Percentiles rank a stretch among this genome's conserved stretches.
Conservation (phyloP, 1,140 invertebrate species). For the Gonatopus flavifemur region DNA sequence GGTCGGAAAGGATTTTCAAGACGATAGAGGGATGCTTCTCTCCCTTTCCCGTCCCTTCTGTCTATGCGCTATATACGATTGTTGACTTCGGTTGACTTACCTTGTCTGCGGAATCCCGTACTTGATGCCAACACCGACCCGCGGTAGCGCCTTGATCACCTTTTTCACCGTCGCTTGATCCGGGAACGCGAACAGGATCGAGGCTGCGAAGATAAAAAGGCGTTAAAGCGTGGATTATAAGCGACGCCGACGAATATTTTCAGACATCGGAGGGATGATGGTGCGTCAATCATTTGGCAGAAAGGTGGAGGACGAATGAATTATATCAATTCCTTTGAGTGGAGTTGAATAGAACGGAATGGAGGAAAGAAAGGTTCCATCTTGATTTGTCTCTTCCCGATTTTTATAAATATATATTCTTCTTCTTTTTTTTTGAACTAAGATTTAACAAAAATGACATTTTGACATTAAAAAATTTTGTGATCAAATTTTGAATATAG, state of each 20-base stretch:
- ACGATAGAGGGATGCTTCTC: not conserved
- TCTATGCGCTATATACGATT: no score
- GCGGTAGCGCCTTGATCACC: slow-evolving; percentile 95
- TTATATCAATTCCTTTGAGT: slow-evolving; percentile 9
- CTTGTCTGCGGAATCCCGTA: slow-evolving; percentile 98
- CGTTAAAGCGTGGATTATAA: slow-evolving; percentile 35
- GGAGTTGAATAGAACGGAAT: not conserved
- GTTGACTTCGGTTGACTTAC: slow-evolving; percentile 65
- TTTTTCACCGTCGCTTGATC: slow-evolving; percentile 97
- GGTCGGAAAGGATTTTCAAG: not conserved
- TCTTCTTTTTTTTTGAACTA: no score
- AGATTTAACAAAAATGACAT: no score
- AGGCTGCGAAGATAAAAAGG: slow-evolving; percentile 74
- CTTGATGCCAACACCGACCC: slow-evolving; percentile 99
- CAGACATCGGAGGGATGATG: not conserved
- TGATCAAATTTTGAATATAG: no score
- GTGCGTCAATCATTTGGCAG: slow-evolving; percentile 19
- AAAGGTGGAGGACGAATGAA: slow-evolving; percentile 5
- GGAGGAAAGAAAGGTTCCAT: slow-evolving; percentile 6
- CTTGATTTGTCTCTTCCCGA: not conserved
- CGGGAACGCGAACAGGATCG: slow-evolving; percentile 97
- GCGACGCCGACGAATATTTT: slow-evolving; percentile 7
- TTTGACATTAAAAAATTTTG: no score
- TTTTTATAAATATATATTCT: no score
- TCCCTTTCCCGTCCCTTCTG: not conserved